phyloP scores from a whole-genome alignment of 2,797 vertebrate species.

The Falco rusticolus region DNA sequence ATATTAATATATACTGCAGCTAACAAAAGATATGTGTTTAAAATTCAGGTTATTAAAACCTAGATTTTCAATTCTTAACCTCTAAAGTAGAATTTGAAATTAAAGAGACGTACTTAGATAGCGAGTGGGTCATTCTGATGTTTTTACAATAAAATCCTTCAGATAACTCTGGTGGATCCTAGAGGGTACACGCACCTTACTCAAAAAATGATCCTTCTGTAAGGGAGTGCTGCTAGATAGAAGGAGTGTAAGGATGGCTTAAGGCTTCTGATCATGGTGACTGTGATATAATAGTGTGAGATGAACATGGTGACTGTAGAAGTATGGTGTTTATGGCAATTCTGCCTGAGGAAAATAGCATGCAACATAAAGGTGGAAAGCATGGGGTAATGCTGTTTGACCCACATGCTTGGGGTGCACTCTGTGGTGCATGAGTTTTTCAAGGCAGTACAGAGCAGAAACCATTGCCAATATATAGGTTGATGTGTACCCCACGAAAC shows the following conservation, averaged over 20 bases:
- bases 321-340: background rate
- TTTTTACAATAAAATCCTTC: background rate
- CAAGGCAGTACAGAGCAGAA: background rate
- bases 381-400: background rate
- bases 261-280: background rate
- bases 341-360: background rate
- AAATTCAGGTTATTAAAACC: background rate
- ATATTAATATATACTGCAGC: background rate
- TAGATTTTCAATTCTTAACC: background rate
- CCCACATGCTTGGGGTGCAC: rapidly evolving
- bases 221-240: background rate
- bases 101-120: background rate
- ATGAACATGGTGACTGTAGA: background rate
- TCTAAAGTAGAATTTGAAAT: background rate
- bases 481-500: background rate
- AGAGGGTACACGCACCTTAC: background rate
- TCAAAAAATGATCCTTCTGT: background rate
- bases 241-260: background rate
- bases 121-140: background rate
- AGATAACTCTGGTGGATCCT: background rate
- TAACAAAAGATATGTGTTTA: background rate
- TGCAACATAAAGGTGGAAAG: background rate
- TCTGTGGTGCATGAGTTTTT: background rate
- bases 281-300: background rate
- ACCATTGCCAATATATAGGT: background rate